These are phyloP conservation scores for Eustalomyia histrio DNA, from an alignment of 2,888 invertebrate species.

Conservation along the genomic window DNA sequence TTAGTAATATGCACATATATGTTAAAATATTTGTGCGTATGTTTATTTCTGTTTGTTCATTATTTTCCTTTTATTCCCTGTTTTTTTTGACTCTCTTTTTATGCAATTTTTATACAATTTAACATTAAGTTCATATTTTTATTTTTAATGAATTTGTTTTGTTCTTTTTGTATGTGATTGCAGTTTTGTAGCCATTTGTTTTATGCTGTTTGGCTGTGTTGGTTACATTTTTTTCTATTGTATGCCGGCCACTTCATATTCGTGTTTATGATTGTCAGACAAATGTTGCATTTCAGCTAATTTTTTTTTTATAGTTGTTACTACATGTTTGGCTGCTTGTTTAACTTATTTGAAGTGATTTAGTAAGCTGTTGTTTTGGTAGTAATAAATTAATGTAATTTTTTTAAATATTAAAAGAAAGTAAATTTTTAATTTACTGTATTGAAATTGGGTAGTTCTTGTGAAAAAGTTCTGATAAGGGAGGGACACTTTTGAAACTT, in stretches of 20 bases:
- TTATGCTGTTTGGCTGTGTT: constrained; percentile 4
- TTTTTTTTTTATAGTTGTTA: constrained; percentile 28
- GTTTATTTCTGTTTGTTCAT: background rate
- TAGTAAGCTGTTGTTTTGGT: constrained; percentile 35
- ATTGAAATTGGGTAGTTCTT: too few relatives aligned
- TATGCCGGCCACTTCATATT: constrained; percentile 56
- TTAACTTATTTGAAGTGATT: constrained; percentile 43
- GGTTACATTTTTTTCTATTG: background rate
- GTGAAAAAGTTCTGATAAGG: too few relatives aligned
- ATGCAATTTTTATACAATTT: constrained; percentile 9
- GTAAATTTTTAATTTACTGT: background rate
- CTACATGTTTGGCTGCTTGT: constrained; percentile 43
- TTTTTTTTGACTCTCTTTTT: constrained; percentile 4
- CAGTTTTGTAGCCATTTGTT: constrained; percentile 53
- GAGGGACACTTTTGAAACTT: too few relatives aligned
- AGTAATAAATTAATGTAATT: constrained; percentile 46
- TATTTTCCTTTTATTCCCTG: background rate
- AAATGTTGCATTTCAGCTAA: constrained; percentile 56
- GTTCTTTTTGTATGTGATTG: constrained; percentile 46
- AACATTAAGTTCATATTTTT: constrained; percentile 30
- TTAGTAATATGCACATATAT: background rate
- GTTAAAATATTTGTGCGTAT: background rate
- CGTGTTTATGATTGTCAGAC: constrained; percentile 63
- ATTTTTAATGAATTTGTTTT: constrained; percentile 42
- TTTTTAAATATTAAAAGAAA: background rate